These are phyloP conservation scores for Rambutsinella grinnellia DNA, from an alignment of 2,888 invertebrate genomes.

Conservation along the genomic window DNA sequence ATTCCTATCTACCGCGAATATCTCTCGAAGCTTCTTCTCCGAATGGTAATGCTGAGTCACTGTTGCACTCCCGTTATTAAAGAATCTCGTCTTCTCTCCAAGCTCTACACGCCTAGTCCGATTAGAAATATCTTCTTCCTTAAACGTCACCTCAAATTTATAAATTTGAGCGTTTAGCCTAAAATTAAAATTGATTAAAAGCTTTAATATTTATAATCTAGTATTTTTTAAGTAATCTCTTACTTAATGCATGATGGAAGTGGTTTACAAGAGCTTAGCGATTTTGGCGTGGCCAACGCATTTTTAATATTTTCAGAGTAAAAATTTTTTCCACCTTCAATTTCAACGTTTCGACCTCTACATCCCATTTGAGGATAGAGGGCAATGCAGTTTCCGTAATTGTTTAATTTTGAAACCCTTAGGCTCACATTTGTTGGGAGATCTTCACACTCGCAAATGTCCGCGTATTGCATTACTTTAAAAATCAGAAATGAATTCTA, in stretches of 20 bases:
- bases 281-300: not conserved
- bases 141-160: not conserved
- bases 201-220: too few species aligned
- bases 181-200: not conserved
- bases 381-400: not conserved
- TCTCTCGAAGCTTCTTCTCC: not conserved
- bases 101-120: not conserved
- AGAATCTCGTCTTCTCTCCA: constrained; percentile 1
- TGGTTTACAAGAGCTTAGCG: not conserved
- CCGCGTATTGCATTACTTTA: not conserved
- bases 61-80: constrained; percentile 16
- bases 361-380: not conserved
- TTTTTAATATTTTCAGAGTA: not conserved
- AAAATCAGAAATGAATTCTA: too few species aligned
- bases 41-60: constrained; percentile 14
- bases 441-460: not conserved
- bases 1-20: not conserved
- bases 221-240: too few species aligned
- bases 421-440: not conserved
- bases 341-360: not conserved
- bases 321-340: not conserved
- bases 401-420: not conserved
- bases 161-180: not conserved
- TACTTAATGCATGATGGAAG: not conserved
- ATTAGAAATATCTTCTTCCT: not conserved